Evolutionary conservation across 2,113 vertebrate genomes (phyloP).

Genomic region (Trichechus manatus): DNA sequence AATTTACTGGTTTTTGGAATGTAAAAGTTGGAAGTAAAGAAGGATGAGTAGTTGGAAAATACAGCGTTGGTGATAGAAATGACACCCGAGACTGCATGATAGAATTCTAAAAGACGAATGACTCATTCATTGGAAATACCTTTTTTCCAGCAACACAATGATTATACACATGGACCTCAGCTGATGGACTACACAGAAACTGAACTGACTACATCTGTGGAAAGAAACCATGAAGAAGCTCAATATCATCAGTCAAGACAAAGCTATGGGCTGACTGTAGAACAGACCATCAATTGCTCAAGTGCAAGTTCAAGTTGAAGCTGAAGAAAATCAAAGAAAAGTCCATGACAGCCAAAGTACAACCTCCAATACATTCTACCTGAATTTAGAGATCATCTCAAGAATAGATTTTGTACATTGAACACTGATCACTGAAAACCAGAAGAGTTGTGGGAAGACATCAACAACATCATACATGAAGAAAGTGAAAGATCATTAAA

Average conservation of each 20-base stretch:
- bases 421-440: not conserved
- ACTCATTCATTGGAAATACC: no score
- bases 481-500: no score
- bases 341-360: not conserved
- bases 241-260: not conserved
- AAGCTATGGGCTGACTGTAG: not conserved
- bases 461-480: no score
- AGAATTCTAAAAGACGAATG: no score
- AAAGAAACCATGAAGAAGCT: not conserved
- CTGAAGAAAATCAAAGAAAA: not conserved
- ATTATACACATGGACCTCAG: not conserved
- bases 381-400: not conserved
- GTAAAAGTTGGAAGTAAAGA: not conserved
- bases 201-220: not conserved
- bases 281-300: no score
- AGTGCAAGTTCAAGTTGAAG: not conserved
- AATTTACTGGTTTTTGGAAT: not conserved
- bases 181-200: not conserved
- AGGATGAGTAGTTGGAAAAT: no score
- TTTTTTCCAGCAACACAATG: no score
- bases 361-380: not conserved
- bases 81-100: no score
- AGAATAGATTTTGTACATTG: not conserved
- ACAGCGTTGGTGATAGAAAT: no score
- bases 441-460: no score